These are phyloP conservation scores for Erebia palarica DNA, from an alignment of 2,888 invertebrate species.

Conservation along the genomic window DNA sequence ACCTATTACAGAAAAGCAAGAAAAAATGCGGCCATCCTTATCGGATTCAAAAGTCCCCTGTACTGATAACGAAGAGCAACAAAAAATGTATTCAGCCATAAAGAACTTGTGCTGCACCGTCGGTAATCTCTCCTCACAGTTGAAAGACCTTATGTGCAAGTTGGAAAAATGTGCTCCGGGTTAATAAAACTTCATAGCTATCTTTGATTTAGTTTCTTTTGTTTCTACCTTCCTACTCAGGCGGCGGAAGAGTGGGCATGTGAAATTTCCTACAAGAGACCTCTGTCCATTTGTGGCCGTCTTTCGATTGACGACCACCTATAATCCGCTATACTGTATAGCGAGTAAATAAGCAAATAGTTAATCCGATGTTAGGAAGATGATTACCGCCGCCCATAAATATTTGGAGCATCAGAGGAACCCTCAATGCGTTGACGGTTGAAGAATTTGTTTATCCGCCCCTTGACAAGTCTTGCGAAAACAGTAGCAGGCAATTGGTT, in stretches of 20 bases:
- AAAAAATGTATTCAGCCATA: conserved; percentile 42
- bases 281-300: background rate
- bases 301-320: too few relatives aligned
- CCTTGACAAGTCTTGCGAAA: too few relatives aligned
- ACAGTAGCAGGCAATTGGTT: too few relatives aligned
- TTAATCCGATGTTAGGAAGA: too few relatives aligned
- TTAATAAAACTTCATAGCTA: background rate
- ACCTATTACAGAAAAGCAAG: background rate
- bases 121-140: conserved; percentile 49
- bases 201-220: background rate
- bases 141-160: conserved; percentile 48
- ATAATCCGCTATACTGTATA: too few relatives aligned
- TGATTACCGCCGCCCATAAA: too few relatives aligned
- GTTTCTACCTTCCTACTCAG: background rate
- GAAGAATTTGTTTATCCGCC: too few relatives aligned
- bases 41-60: conserved; percentile 40
- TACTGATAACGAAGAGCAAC: conserved; percentile 21
- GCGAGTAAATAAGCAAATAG: too few relatives aligned
- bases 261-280: background rate
- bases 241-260: background rate
- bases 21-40: conserved; percentile 30
- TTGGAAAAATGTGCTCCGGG: conserved; percentile 37
- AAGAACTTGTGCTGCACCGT: conserved; percentile 53
- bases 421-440: too few relatives aligned
- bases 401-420: too few relatives aligned